Evolutionary conservation across 1,140 invertebrate species (phyloP), one percentile per base, ranked within the genome.

Genomic region (Eubasilissa regina): DNA sequence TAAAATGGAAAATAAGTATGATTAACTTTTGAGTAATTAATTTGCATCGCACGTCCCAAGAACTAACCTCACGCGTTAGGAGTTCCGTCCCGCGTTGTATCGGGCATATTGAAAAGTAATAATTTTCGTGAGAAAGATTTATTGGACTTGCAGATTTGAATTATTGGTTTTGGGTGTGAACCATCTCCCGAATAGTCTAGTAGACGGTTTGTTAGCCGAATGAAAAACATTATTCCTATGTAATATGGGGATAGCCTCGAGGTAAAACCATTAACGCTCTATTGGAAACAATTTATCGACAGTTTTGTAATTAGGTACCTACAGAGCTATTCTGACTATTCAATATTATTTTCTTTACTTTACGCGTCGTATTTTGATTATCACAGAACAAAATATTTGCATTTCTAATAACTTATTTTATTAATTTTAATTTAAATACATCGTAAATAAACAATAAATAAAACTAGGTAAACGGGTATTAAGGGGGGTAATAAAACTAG

Each of bases 161-260:
- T 53, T 73, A 73, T 73, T 55, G 48, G 9, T 73, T 73, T 73
- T 73, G 68, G 68, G 68, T 73, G 68, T 73, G 68, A 73, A 73
- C 68, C 47, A 25, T 73, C 68, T 73, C 68, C 45, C 60, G 60
- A 64, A 64, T 25, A n/a, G 60, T 25, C 9, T 43, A 12, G 60
- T n/a, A 11, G 60, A 43, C 25, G 19, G 60, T 12, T 35, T 68
- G 43, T 68, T 17, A 68, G 12, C 35, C 8, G 64, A 47, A 21
- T 4, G 64, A 44, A 68, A 17, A 47, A 68, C 44, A 47, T 44
- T 68, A 4, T 47, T 68, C 35, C n/a, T 11, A 68, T 44, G 15
- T 15, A 73, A 35, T n/a, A 19, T 35, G 47, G 13, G 19, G 47
- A 68, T 25, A 17, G 15, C 68, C 25, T 12, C 68, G 51, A 25